Percentiles rank a stretch among this genome's conserved stretches.
phyloP scores from a whole-genome alignment of 2,797 vertebrate species.

The Pseudochirops cupreus region DNA sequence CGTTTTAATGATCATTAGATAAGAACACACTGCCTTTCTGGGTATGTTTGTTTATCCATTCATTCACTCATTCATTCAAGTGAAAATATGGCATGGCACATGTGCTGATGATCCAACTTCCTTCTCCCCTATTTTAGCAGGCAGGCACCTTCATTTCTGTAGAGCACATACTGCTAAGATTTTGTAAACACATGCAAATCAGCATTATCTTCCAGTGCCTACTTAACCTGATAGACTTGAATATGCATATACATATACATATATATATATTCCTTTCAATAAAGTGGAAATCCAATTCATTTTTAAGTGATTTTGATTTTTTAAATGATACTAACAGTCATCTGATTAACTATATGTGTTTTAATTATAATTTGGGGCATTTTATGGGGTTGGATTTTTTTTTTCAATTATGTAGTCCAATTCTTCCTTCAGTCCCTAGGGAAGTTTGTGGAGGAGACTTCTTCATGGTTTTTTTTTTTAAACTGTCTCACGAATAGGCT shows the following conservation, averaged over 20 bases:
- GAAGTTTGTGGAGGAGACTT: not conserved
- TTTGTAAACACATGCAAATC: conserved; percentile 39
- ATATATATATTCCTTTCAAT: conserved; percentile 2
- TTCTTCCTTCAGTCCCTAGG: not conserved
- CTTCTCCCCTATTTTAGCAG: conserved; percentile 37
- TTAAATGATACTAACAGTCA: conserved; percentile 13
- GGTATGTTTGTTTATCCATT: conserved; percentile 51
- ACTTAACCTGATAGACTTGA: not conserved
- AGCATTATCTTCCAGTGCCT: not conserved
- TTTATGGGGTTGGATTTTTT: not conserved
- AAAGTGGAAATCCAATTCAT: conserved; percentile 35
- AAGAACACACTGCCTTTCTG: conserved; percentile 37
- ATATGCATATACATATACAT: conserved; percentile 9
- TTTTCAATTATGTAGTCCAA: not conserved
- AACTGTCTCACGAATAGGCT: not conserved
- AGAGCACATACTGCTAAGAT: not conserved
- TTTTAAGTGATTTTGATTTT: conserved; percentile 33
- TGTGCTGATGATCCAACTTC: conserved; percentile 27
- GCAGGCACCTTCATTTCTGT: not conserved
- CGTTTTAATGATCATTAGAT: not conserved
- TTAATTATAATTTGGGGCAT: not conserved
- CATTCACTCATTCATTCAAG: conserved; percentile 44
- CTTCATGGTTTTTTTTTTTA: not conserved
- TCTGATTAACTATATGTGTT: not conserved
- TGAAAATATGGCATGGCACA: conserved; percentile 48